These are phyloP conservation scores for Stenichneumon culpator DNA, from an alignment of 2,888 invertebrate species.

Conservation along the genomic window DNA sequence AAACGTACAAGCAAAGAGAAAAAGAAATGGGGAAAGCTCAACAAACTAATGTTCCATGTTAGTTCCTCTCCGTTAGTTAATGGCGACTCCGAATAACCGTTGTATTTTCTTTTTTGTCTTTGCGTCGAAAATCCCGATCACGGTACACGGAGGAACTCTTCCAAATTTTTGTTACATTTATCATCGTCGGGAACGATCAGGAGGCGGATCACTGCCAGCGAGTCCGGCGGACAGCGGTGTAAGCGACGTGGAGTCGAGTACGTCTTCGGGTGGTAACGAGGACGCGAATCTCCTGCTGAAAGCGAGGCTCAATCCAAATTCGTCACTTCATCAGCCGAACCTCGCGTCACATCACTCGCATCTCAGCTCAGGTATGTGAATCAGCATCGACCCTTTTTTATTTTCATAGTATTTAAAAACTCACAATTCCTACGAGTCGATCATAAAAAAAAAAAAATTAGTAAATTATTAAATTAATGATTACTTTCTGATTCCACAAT, in stretches of 20 bases:
- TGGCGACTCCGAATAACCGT: conserved; percentile 36
- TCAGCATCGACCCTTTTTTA: background rate
- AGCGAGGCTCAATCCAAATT: conserved; percentile 93
- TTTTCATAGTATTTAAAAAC: background rate
- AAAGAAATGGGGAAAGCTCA: background rate
- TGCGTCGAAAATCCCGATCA: conserved; percentile 47
- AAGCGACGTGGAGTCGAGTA: conserved; percentile 98
- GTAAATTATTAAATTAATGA: background rate
- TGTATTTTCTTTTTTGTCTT: conserved; percentile 46
- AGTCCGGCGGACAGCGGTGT: conserved; percentile 99
- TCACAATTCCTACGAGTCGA: no score
- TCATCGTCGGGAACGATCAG: conserved; percentile 70
- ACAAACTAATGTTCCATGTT: background rate
- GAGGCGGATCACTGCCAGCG: conserved; percentile 95
- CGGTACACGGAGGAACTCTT: conserved; percentile 68
- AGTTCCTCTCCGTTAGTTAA: background rate
- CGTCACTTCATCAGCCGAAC: conserved; percentile 82
- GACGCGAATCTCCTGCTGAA: conserved; percentile 88
- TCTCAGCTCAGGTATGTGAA: conserved; percentile 81
- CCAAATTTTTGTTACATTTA: conserved; percentile 64
- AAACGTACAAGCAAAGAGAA: background rate
- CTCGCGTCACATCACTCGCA: conserved; percentile 84
- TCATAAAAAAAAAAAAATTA: background rate
- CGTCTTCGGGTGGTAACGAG: conserved; percentile 88
- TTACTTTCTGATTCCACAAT: conserved; percentile 9